Evolutionary conservation across 2,888 invertebrate species (phyloP), one percentile per base, ranked within the genome.

Genomic region (Hermaeophaga mercurialis): DNA sequence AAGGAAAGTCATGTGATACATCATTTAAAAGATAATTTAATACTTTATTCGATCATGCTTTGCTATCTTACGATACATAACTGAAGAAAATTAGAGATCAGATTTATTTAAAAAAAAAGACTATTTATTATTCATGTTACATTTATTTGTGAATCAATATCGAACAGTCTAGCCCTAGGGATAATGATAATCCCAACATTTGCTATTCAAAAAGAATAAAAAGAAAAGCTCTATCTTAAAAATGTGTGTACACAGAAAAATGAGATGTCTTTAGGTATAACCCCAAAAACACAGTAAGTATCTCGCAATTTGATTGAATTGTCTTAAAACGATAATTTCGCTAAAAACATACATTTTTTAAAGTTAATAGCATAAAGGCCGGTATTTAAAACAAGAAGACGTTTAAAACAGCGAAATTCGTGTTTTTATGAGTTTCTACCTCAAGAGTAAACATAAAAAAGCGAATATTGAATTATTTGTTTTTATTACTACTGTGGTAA

Each of bases 401-500:
- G n/a, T n/a, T n/a, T n/a, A n/a, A n/a, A n/a, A n/a, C n/a, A n/a
- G n/a, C n/a, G n/a, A n/a, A n/a, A n/a, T 48, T 19, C 8, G 46
- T 31, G 15, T 33, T 26, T 26, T 8, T 26, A 11, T 19, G 41
- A 22, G 24, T 45, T 39, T 12, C 45, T 26, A 14, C 38, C 38
- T 36, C 12, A 49, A 49, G 46, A 34, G 34, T 15, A 58, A 57
- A 54, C 49, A 48, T 45, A 62, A 60, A 48, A 56, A 59, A 57
- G 56, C 58, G 55, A 56, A 62, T 41, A 57, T 52, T 56, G 49
- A 54, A 57, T 69, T 67, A 66, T 64, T 69, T 72, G 68, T 69
- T 52, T 39, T 73, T 74, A 71, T 73, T 73, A 70, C 75, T 75
- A 76, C 73, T 66, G 75, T 76, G 76, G 76, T 76, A 76, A 75